Conservation (phyloP, 2,888 invertebrate species). For the Cyclophora punctaria region DNA sequence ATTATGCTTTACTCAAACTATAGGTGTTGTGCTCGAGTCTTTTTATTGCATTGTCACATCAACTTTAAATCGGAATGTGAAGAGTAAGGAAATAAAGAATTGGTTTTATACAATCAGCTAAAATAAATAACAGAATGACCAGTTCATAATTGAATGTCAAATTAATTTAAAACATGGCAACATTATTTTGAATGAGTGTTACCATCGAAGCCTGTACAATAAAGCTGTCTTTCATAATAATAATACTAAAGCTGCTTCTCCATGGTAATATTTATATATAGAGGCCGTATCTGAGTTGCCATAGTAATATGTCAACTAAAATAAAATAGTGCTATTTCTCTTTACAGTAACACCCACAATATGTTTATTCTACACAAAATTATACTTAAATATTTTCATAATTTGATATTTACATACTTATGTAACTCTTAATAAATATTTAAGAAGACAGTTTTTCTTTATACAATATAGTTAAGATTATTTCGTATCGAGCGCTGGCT, state of each 20-base stretch:
- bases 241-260: neutral
- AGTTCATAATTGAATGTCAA: too few relatives aligned
- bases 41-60: too few relatives aligned
- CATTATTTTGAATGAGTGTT: too few relatives aligned
- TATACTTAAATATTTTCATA: conserved; percentile 48
- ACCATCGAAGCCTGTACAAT: neutral
- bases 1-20: too few relatives aligned
- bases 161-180: too few relatives aligned
- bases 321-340: conserved; percentile 26
- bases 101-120: too few relatives aligned
- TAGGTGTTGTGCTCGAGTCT: too few relatives aligned
- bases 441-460: conserved; percentile 34
- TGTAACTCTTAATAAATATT: conserved; percentile 36
- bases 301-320: conserved; percentile 1
- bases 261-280: conserved; percentile 2
- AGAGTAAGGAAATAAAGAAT: too few relatives aligned
- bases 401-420: conserved; percentile 56
- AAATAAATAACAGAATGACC: too few relatives aligned
- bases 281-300: neutral
- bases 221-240: neutral
- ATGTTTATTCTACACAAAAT: conserved; percentile 56
- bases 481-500: too few relatives aligned
- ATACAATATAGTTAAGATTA: conserved; percentile 21
- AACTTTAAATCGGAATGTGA: too few relatives aligned
- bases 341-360: conserved; percentile 49